Conservation (phyloP, 2,888 invertebrate genomes). For the Pheosia tremula region DNA sequence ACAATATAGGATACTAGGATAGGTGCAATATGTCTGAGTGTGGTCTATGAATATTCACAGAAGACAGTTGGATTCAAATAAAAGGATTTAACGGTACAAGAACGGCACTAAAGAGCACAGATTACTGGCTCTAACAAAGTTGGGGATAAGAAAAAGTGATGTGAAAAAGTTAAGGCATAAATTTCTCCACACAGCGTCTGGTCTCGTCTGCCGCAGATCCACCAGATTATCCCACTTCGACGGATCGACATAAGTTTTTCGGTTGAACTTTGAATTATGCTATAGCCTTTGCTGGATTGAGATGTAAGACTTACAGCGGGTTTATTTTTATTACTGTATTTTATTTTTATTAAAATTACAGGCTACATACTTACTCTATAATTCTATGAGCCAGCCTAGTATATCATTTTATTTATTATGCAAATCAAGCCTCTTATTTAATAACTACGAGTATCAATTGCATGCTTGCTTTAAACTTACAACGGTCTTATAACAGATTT, state of each 20-base stretch:
- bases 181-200: slow-evolving; percentile 72
- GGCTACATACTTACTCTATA: not conserved
- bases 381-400: not conserved
- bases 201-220: slow-evolving; percentile 67
- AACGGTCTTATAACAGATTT: not conserved
- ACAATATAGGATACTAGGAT: no score
- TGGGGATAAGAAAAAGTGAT: slow-evolving; percentile 77
- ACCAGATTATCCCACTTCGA: slow-evolving; percentile 74
- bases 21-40: slow-evolving; percentile 2
- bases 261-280: slow-evolving; percentile 57
- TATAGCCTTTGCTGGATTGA: slow-evolving; percentile 50
- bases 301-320: not conserved
- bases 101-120: slow-evolving; percentile 43
- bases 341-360: not conserved
- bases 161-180: slow-evolving; percentile 77
- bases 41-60: slow-evolving; percentile 35
- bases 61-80: slow-evolving; percentile 29
- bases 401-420: no score
- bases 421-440: no score
- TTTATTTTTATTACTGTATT: not conserved
- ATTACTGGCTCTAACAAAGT: slow-evolving; percentile 62
- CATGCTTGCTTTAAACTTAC: not conserved
- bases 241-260: slow-evolving; percentile 66
- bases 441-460: no score
- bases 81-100: slow-evolving; percentile 36